phyloP scores from a whole-genome alignment of 2,113 vertebrate genomes.

The Archocentrus centrarchus region DNA sequence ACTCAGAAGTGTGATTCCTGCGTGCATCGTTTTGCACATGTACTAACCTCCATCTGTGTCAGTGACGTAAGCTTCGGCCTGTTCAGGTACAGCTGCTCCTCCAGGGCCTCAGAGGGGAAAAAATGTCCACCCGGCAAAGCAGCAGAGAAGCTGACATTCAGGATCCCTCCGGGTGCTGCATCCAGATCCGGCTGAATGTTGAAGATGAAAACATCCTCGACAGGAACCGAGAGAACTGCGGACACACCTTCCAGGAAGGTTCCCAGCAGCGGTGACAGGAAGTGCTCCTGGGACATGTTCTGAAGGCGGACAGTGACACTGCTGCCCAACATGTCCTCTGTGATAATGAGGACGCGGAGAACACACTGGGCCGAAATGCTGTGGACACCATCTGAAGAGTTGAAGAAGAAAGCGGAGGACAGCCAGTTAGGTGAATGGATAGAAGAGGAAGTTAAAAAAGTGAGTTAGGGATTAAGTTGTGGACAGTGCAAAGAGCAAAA shows the following conservation, averaged over 20 bases:
- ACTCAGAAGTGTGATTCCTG: background rate
- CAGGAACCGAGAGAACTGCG: constrained; percentile 88
- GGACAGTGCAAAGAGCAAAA: background rate
- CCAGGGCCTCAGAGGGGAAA: constrained; percentile 95
- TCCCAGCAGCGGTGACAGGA: constrained; percentile 91
- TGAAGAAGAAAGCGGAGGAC: background rate
- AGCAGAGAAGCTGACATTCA: constrained; percentile 96
- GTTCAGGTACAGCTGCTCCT: constrained; percentile 98
- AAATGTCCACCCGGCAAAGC: constrained; percentile 88
- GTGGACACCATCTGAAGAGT: constrained; percentile 89
- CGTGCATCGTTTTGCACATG: background rate
- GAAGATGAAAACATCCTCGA: constrained; percentile 97
- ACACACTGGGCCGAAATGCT: constrained; percentile 94
- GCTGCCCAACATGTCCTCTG: constrained; percentile 96
- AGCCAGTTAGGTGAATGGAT: background rate
- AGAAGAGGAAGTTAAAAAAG: background rate
- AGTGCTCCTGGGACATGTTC: constrained; percentile 99
- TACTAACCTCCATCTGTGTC: constrained; percentile 89
- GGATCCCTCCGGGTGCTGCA: constrained; percentile 85
- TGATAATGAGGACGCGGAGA: constrained; percentile 95
- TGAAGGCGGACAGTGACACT: constrained; percentile 96
- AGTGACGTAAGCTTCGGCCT: constrained; percentile 89
- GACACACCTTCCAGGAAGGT: constrained; percentile 96
- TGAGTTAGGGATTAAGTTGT: background rate
- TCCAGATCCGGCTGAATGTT: constrained; percentile 97